phyloP scores from a whole-genome alignment of 2,113 vertebrate genomes.

The Benitochromis conjunctus region DNA sequence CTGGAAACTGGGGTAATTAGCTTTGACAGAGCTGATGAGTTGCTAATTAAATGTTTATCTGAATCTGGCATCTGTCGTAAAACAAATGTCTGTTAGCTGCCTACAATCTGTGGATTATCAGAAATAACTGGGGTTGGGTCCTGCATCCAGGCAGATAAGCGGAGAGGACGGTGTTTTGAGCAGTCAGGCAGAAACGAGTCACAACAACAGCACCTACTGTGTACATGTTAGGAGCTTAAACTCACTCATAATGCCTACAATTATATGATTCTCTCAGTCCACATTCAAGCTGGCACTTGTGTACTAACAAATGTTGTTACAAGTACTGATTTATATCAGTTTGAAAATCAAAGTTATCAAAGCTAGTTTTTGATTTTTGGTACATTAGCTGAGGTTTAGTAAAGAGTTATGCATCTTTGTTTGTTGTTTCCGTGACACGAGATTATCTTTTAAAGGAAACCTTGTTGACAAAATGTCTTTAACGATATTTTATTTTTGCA shows the following conservation, averaged over 20 bases:
- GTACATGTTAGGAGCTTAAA: conserved; percentile 5
- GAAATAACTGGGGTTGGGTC: conserved; percentile 42
- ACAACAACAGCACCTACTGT: neutral
- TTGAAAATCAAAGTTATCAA: neutral
- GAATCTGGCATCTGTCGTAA: conserved; percentile 67
- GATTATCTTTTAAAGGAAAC: neutral
- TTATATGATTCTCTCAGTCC: conserved; percentile 20
- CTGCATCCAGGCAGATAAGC: conserved; percentile 45
- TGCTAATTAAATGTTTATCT: conserved; percentile 73
- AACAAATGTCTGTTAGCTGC: conserved; percentile 61
- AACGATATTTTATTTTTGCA: neutral
- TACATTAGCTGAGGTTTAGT: neutral
- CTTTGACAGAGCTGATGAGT: conserved; percentile 66
- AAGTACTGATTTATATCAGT: neutral
- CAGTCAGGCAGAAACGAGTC: conserved; percentile 8
- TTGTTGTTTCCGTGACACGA: neutral
- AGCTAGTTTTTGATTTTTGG: neutral
- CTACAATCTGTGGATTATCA: conserved; percentile 61
- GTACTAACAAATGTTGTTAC: neutral
- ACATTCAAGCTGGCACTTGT: neutral
- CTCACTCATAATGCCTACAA: conserved; percentile 3
- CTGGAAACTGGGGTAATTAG: conserved; percentile 54
- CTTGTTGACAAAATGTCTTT: neutral
- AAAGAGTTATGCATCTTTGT: neutral
- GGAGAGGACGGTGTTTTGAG: conserved; percentile 8